Evolutionary conservation across 2,888 invertebrate genomes (phyloP).

Genomic region (Lumbricus terrestris): DNA sequence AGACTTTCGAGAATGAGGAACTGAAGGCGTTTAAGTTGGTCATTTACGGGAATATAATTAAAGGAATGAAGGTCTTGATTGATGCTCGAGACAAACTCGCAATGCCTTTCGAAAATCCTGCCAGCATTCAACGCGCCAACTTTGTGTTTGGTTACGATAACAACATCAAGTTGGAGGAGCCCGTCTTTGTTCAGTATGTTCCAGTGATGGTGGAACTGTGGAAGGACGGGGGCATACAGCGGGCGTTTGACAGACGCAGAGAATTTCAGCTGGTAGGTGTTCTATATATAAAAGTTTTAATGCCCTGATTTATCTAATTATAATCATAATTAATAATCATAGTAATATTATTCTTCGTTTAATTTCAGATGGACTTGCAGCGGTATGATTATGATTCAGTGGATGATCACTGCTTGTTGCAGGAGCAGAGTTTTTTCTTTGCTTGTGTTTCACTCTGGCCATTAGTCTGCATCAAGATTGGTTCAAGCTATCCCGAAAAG

Average conservation of each 20-base stretch:
- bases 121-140: constrained; percentile 77
- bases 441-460: no score
- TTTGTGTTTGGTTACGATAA: constrained; percentile 76
- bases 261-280: constrained; percentile 90
- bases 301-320: background rate
- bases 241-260: constrained; percentile 87
- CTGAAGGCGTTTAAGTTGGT: constrained; percentile 85
- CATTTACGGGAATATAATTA: constrained; percentile 93
- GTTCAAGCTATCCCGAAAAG: no score
- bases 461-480: no score
- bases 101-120: constrained; percentile 67
- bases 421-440: no score
- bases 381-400: no score
- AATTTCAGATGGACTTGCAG: no score
- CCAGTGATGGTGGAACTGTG: constrained; percentile 81
- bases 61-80: constrained; percentile 93
- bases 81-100: constrained; percentile 91
- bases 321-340: no score
- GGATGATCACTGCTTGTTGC: no score
- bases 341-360: no score
- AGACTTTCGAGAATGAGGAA: constrained; percentile 77
- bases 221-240: constrained; percentile 84
- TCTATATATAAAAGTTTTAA: background rate
- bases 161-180: constrained; percentile 68
- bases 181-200: constrained; percentile 80